Percentiles rank a stretch among this genome's conserved stretches.
phyloP scores from a whole-genome alignment of 37 sponge, comb jelly and placozoan species.

The Oopsacas minuta region DNA sequence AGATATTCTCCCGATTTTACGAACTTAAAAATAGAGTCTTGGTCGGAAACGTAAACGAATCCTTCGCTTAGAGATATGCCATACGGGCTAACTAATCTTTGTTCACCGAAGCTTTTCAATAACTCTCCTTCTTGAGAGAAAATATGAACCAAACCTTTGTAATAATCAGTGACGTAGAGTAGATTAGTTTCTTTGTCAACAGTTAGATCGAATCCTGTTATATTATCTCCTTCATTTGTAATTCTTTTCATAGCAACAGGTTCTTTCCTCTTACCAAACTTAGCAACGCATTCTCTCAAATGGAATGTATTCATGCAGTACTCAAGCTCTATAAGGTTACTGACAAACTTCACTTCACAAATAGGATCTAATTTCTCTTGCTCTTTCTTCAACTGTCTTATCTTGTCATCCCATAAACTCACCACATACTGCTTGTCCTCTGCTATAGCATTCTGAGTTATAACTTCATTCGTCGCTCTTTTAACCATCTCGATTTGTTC shows the following conservation, averaged over 20 bases:
- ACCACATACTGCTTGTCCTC: background rate
- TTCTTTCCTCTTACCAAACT: background rate
- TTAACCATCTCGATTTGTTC: background rate
- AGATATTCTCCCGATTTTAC: background rate
- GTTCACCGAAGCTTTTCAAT: background rate
- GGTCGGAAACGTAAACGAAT: background rate
- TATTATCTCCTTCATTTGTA: background rate
- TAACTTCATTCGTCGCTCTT: background rate
- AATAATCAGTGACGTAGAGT: background rate
- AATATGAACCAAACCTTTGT: background rate
- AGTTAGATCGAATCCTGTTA: background rate
- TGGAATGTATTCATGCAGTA: background rate
- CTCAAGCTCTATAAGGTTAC: background rate
- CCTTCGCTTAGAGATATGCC: background rate
- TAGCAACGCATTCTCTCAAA: background rate
- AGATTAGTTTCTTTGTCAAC: background rate
- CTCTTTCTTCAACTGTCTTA: background rate
- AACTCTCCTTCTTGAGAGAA: background rate
- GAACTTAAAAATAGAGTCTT: background rate
- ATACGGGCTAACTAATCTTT: background rate
- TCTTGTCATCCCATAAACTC: background rate
- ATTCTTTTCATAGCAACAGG: background rate
- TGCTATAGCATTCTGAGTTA: background rate
- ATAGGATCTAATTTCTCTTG: background rate
- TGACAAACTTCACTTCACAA: background rate